Conservation (phyloP, 92 coral and sea anemone genomes). For the Chrysogorgia sp. region DNA sequence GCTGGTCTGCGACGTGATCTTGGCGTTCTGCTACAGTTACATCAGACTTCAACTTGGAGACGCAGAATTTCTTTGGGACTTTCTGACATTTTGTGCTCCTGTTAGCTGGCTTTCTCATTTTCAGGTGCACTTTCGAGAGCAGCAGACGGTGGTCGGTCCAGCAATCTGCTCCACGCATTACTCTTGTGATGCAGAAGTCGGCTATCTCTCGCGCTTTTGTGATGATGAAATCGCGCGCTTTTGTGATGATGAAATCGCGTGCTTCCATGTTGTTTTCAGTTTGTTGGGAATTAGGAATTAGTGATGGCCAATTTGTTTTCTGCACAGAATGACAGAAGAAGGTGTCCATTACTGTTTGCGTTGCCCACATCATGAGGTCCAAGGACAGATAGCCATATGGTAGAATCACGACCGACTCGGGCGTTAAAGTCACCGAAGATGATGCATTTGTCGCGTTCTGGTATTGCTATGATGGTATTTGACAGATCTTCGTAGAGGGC, state of each 20-base stretch:
- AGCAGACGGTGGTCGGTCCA: conserved; percentile 64
- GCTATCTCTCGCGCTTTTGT: conserved; percentile 22
- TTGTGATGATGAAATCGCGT: conserved; percentile 55
- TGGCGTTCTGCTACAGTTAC: too few relatives aligned
- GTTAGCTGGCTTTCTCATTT: not conserved
- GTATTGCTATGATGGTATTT: conserved; percentile 4
- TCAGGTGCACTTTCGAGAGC: not conserved
- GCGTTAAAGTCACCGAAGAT: conserved; percentile 51
- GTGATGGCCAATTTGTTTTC: conserved; percentile 53
- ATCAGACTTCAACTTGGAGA: too few relatives aligned
- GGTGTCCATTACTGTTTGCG: conserved; percentile 37
- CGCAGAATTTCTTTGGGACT: not conserved
- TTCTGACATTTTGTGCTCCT: not conserved
- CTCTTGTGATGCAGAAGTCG: conserved; percentile 53
- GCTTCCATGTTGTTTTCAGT: conserved; percentile 1
- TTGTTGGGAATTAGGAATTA: conserved; percentile 42
- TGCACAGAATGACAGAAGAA: conserved; percentile 41
- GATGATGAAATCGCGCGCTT: conserved; percentile 30
- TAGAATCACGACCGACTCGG: conserved; percentile 17
- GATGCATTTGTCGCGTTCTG: conserved; percentile 25
- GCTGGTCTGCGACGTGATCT: too few relatives aligned
- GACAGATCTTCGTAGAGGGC: conserved; percentile 35
- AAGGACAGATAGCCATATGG: conserved; percentile 33
- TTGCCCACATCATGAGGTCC: conserved; percentile 46
- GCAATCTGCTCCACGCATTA: conserved; percentile 49